phyloP scores from a whole-genome alignment of 2,113 vertebrate genomes.

The Misgurnus anguillicaudatus region DNA sequence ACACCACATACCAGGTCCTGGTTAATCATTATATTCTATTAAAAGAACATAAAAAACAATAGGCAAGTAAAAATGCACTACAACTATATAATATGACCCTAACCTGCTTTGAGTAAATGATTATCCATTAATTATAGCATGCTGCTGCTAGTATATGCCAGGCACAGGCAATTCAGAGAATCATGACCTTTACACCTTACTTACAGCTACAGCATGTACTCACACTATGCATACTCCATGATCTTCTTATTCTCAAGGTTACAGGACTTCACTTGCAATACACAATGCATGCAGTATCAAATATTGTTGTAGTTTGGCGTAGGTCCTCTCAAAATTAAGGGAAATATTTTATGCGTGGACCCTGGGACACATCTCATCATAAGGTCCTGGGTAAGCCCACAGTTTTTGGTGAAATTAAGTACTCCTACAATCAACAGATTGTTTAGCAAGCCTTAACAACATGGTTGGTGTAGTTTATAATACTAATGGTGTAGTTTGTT shows the following conservation, averaged over 20 bases:
- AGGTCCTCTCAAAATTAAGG: neutral
- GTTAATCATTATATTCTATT: slow-evolving; percentile 26
- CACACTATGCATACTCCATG: neutral
- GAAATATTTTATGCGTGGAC: too few relatives aligned
- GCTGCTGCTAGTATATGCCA: neutral
- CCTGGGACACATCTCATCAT: too few relatives aligned
- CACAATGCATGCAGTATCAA: neutral
- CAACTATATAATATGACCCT: slow-evolving; percentile 28
- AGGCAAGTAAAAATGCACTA: neutral
- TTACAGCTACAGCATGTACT: slow-evolving; percentile 17
- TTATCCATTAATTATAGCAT: slow-evolving; percentile 42
- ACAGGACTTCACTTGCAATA: neutral
- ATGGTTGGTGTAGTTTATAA: slow-evolving; percentile 29
- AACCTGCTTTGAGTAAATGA: slow-evolving; percentile 40
- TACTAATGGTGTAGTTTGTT: too few relatives aligned
- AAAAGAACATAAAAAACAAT: slow-evolving; percentile 24
- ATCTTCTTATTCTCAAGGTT: neutral
- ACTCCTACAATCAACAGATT: slow-evolving; percentile 14
- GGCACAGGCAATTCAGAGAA: neutral
- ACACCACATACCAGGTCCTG: neutral
- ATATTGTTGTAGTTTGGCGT: neutral
- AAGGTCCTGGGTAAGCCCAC: neutral
- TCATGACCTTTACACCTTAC: slow-evolving; percentile 4
- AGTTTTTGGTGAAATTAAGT: neutral
- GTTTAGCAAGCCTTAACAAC: slow-evolving; percentile 18